Conservation (phyloP, 1,140 invertebrate species). For the Scaptomyza hsui region DNA sequence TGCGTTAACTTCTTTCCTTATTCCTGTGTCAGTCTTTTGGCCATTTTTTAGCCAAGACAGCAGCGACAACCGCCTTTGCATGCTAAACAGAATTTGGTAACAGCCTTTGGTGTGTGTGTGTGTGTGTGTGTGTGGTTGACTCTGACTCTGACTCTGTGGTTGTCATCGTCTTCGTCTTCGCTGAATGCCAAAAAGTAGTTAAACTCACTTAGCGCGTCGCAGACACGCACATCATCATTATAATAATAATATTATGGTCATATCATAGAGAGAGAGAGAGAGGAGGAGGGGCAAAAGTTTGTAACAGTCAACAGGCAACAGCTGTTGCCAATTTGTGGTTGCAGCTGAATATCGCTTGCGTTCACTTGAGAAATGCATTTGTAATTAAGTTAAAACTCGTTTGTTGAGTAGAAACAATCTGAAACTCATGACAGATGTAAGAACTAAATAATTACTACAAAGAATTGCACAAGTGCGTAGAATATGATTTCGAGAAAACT, state of each 20-base stretch:
- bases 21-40: constrained; percentile 30
- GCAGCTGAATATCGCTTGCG: neutral
- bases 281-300: constrained; percentile 13
- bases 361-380: constrained; percentile 29
- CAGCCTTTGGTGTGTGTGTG: neutral
- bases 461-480: neutral
- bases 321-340: constrained; percentile 33
- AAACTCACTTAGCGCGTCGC: constrained; percentile 51
- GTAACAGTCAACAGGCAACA: constrained; percentile 23
- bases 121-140: neutral
- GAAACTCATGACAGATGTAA: neutral
- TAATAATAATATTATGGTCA: constrained; percentile 27
- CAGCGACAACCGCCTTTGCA: constrained; percentile 51
- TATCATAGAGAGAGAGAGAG: too few relatives aligned
- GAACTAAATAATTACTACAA: neutral
- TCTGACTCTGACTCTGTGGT: constrained; percentile 20
- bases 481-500: neutral
- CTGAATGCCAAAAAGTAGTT: constrained; percentile 47
- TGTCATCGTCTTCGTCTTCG: neutral
- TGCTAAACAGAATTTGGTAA: constrained; percentile 57
- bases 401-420: constrained; percentile 9
- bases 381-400: constrained; percentile 8
- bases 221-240: constrained; percentile 40
- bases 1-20: constrained; percentile 22
- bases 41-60: constrained; percentile 25